Percentiles rank a stretch among this genome's conserved stretches.
Conservation (phyloP, 2,888 invertebrate genomes). For the Alloplasta piceator region DNA sequence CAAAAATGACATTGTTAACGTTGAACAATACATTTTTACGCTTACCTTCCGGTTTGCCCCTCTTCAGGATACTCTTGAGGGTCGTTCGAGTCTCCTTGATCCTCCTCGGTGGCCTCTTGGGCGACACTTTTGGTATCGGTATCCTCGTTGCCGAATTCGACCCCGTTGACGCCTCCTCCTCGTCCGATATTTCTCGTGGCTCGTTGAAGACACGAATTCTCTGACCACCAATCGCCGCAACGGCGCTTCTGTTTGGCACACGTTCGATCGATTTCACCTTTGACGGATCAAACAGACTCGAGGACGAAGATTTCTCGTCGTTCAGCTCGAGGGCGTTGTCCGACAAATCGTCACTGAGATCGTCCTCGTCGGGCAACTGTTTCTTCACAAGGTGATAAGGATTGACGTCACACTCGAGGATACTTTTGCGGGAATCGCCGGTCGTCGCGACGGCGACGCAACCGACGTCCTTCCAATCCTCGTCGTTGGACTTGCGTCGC, state of each 20-base stretch:
- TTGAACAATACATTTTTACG: conserved; percentile 80
- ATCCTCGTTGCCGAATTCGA: conserved; percentile 73
- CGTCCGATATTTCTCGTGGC: conserved; percentile 75
- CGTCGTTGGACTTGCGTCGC: conserved; percentile 52
- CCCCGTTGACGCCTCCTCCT: conserved; percentile 64
- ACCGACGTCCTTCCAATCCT: conserved; percentile 67
- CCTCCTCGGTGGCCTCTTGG: conserved; percentile 87
- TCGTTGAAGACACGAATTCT: conserved; percentile 87
- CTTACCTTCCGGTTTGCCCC: conserved; percentile 72
- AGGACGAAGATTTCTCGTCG: conserved; percentile 65
- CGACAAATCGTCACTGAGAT: conserved; percentile 82
- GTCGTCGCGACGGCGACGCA: conserved; percentile 15
- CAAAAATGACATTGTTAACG: conserved; percentile 81
- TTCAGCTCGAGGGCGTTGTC: conserved; percentile 76
- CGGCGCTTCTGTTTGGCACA: conserved; percentile 77
- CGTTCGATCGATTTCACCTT: conserved; percentile 82
- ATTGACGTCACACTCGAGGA: conserved; percentile 93
- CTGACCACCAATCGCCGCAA: conserved; percentile 88
- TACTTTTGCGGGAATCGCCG: conserved; percentile 85
- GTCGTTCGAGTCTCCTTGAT: conserved; percentile 83
- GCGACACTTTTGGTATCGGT: conserved; percentile 84
- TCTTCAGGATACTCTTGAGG: conserved; percentile 78
- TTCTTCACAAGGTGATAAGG: conserved; percentile 91
- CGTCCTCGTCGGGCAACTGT: conserved; percentile 77
- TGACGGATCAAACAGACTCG: conserved; percentile 79